Percentiles rank a stretch among this genome's conserved stretches.
phyloP scores from a whole-genome alignment of 37 sponge, comb jelly and placozoan genomes.

The Ianthella basta region DNA sequence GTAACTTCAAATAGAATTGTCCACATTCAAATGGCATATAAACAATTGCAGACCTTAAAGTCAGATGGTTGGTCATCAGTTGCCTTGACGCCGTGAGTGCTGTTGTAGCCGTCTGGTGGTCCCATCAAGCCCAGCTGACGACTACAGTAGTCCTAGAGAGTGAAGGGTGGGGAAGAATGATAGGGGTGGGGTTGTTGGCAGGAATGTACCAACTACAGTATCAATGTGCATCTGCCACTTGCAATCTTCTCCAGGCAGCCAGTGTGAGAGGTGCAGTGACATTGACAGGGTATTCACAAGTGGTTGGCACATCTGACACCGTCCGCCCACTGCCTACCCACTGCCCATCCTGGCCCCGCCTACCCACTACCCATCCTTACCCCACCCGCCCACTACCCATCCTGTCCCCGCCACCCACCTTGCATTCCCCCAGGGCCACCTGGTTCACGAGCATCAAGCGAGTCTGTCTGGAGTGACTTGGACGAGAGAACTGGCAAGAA shows the following conservation, averaged over 20 bases:
- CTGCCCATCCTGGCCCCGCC: no score
- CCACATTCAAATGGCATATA: no score
- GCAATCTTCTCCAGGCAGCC: no score
- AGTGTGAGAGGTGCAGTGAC: no score
- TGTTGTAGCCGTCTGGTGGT: conserved; percentile 88
- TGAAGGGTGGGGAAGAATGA: neutral
- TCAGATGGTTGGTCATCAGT: conserved; percentile 65
- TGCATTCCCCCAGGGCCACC: conserved; percentile 85
- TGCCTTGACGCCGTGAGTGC: conserved; percentile 73
- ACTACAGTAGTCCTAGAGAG: conserved; percentile 51
- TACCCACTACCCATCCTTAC: no score
- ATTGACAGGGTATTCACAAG: no score
- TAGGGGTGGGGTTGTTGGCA: neutral
- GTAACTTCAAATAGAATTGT: no score
- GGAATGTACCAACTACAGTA: no score
- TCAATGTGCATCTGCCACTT: no score
- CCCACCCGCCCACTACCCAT: no score
- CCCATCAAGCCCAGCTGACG: conserved; percentile 50
- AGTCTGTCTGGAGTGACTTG: conserved; percentile 52
- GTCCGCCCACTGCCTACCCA: no score
- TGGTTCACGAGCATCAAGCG: conserved; percentile 88
- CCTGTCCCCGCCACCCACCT: conserved; percentile 42
- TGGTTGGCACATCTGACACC: no score
- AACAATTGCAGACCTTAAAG: conserved; percentile 67
- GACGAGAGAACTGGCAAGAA: conserved; percentile 78